Evolutionary conservation across 2,888 invertebrate species (phyloP).

Genomic region (Thysanoteuthis rhombus): DNA sequence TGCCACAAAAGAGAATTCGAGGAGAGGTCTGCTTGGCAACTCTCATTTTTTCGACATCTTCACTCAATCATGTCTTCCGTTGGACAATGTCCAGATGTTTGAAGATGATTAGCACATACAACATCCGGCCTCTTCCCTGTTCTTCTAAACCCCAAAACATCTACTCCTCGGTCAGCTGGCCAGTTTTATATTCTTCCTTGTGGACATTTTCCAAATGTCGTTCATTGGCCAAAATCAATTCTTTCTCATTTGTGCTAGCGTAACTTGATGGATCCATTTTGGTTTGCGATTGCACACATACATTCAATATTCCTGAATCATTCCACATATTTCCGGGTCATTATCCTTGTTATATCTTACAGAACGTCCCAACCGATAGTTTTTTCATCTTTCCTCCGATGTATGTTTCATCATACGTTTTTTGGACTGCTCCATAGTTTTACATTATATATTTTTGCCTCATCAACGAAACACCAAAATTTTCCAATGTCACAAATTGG

Average conservation of each 20-base stretch:
- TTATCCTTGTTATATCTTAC: too few species aligned
- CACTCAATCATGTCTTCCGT: background rate
- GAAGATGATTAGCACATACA: background rate
- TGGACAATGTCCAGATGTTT: constrained; percentile 12
- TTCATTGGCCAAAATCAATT: background rate
- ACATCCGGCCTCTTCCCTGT: background rate
- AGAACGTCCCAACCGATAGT: too few species aligned
- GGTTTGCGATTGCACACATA: background rate
- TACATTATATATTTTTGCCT: too few species aligned
- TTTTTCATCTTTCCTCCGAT: too few species aligned
- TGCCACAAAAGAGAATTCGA: background rate
- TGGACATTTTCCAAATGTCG: background rate
- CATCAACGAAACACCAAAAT: too few species aligned
- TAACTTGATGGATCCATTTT: background rate
- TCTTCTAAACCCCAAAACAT: background rate
- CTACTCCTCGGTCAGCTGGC: background rate
- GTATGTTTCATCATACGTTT: too few species aligned
- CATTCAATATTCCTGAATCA: too few species aligned
- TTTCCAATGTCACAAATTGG: too few species aligned
- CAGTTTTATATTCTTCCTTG: background rate
- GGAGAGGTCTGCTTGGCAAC: background rate
- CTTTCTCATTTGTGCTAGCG: background rate
- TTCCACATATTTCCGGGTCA: too few species aligned
- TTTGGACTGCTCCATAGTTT: too few species aligned
- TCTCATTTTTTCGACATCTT: background rate